Evolutionary conservation across 2,797 vertebrate genomes (phyloP).

Genomic region (Oryzias dopingdopingensis): DNA sequence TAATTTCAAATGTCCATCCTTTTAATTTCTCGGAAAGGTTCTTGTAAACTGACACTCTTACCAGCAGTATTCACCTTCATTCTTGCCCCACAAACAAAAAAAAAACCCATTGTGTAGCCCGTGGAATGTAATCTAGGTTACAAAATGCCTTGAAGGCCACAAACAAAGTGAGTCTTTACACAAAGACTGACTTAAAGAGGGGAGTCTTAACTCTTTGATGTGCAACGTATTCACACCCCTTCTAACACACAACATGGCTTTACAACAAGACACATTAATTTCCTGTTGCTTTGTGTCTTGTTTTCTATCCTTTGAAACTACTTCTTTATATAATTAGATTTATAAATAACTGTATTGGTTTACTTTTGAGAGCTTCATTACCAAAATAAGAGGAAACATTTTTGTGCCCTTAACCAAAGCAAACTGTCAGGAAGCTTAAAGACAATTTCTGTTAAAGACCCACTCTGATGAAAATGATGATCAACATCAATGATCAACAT

Average conservation of each 20-base stretch:
- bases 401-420: too few relatives aligned
- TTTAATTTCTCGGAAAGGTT: constrained; percentile 40
- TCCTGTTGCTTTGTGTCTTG: too few relatives aligned
- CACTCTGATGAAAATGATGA: too few relatives aligned
- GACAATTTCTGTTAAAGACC: too few relatives aligned
- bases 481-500: too few relatives aligned
- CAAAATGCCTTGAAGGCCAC: constrained; percentile 41
- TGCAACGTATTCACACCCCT: too few relatives aligned
- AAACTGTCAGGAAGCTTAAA: background rate
- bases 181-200: constrained; percentile 23
- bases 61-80: constrained; percentile 12
- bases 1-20: constrained; percentile 43
- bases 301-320: too few relatives aligned
- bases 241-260: too few relatives aligned
- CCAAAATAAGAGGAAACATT: too few relatives aligned
- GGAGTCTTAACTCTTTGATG: background rate
- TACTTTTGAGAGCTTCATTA: background rate
- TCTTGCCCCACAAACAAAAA: constrained; percentile 12
- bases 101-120: constrained; percentile 27
- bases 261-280: too few relatives aligned
- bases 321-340: too few relatives aligned
- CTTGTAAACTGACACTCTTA: constrained; percentile 6
- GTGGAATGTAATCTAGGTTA: constrained; percentile 40
- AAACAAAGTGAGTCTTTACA: constrained; percentile 24
- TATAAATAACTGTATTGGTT: background rate